Evolutionary conservation across 2,888 invertebrate species (phyloP), one percentile per base, ranked within the genome.

Genomic region (Drosophila testacea): DNA sequence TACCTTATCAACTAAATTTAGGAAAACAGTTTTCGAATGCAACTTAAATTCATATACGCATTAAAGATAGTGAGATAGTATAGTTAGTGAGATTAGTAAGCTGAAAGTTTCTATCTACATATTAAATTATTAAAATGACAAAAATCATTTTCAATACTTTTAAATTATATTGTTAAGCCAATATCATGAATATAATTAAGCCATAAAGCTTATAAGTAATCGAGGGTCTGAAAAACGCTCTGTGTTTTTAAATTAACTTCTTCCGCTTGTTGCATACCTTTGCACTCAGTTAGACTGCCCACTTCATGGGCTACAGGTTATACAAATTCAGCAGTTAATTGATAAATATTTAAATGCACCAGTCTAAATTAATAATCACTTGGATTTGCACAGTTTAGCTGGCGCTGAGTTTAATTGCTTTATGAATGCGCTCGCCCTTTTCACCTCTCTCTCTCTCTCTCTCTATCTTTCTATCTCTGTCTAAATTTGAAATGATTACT

Each of bases 351-450:
- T 11, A 36, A 36, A 4, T 50, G 22, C 36, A n/a, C 36, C 4
- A 36, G 6, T 36, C 4, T 7, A 22, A 7, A 36, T 50, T 36
- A 27, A 27, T 36, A 50, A 36, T 36, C 11, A 9, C 6, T 36
- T 22, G 11, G 4, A 77, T 79, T 77, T 79, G 71, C 28, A 66
- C 77, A 79, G 10, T 52, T 39, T 52, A n/a, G 73, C 79, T 73
- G 77, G 63, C 63, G 39, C 67, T n/a, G n/a, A n/a, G 13, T 30
- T 16, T 30, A 39, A 41, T 11, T 41, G 28, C 54, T 41, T 27
- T 41, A 27, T 16, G 10, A 39, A 13, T 16, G 16, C 16, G 16
- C 16, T 50, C 44, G 4, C 56, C 27, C 22, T 6, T 2, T n/a
- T 30, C 30, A 30, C 7, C 30, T 2, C 22, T 9, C 39, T 6